Percentiles rank a stretch among this genome's conserved stretches.
Evolutionary conservation across 2,113 vertebrate genomes (phyloP).

Genomic region (Lepus timidus): DNA sequence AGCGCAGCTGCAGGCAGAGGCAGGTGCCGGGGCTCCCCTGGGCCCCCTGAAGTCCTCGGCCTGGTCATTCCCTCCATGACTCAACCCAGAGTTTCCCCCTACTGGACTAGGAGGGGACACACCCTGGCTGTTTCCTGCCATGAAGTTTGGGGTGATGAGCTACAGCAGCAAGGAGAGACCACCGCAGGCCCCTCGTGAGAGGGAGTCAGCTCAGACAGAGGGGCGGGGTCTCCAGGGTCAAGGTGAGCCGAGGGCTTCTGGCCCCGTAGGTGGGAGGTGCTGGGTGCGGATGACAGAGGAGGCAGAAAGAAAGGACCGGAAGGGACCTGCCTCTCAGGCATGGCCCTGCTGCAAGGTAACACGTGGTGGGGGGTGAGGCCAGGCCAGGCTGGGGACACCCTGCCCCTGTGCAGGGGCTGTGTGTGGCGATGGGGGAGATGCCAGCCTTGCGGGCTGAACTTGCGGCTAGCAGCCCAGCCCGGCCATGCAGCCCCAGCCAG

Average conservation of each 20-base stretch:
- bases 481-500: rapidly evolving
- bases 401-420: rapidly evolving
- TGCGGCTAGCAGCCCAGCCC: rapidly evolving
- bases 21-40: no score
- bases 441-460: background rate
- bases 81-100: background rate
- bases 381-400: background rate
- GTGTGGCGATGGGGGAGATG: rapidly evolving
- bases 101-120: background rate
- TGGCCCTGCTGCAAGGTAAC: rapidly evolving
- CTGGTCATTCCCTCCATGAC: background rate
- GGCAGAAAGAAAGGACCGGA: background rate
- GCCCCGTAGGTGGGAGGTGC: background rate
- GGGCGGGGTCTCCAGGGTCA: no score
- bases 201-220: background rate
- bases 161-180: background rate
- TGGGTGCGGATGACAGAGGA: no score
- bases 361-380: rapidly evolving
- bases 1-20: rapidly evolving
- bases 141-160: background rate
- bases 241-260: background rate
- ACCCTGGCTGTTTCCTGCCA: background rate
- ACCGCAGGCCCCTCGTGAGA: no score
- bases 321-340: rapidly evolving
- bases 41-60: background rate